Conservation (phyloP, 1,140 invertebrate species). For the Meloidogyne chitwoodi region DNA sequence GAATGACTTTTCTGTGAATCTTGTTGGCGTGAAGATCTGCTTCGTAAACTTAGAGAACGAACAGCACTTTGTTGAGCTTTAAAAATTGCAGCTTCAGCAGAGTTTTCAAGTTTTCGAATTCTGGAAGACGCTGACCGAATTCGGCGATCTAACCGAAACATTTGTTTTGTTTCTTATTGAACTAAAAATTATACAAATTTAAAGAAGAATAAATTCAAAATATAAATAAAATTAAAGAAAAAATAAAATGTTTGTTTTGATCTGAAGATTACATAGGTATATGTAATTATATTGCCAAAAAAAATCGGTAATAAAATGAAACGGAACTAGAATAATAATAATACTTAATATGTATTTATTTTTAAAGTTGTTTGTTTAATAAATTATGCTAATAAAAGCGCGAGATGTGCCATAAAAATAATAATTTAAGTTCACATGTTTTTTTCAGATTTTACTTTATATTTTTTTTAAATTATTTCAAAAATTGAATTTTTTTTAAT, state of each 20-base stretch:
- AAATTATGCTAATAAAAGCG: neutral
- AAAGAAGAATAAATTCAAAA: neutral
- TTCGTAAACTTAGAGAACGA: conserved; percentile 4
- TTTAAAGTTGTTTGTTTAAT: neutral
- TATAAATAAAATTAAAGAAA: neutral
- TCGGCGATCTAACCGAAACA: conserved; percentile 14
- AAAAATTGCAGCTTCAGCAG: neutral
- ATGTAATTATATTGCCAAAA: neutral
- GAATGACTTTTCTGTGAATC: neutral
- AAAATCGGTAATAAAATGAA: neutral
- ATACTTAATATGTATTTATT: neutral
- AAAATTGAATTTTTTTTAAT: too few relatives aligned
- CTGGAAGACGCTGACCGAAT: conserved; percentile 17
- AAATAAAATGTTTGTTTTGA: neutral
- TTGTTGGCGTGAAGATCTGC: neutral
- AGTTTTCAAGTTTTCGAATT: conserved; percentile 7
- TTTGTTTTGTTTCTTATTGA: neutral
- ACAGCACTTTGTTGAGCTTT: conserved; percentile 9
- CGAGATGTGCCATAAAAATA: too few relatives aligned
- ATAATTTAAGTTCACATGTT: too few relatives aligned
- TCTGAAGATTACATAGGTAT: too few relatives aligned
- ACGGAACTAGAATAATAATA: neutral
- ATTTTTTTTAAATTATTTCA: too few relatives aligned
- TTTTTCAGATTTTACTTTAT: too few relatives aligned
- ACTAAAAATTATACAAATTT: neutral